Conservation (phyloP, 2,888 invertebrate species). For the Ephialtes manifestator region DNA sequence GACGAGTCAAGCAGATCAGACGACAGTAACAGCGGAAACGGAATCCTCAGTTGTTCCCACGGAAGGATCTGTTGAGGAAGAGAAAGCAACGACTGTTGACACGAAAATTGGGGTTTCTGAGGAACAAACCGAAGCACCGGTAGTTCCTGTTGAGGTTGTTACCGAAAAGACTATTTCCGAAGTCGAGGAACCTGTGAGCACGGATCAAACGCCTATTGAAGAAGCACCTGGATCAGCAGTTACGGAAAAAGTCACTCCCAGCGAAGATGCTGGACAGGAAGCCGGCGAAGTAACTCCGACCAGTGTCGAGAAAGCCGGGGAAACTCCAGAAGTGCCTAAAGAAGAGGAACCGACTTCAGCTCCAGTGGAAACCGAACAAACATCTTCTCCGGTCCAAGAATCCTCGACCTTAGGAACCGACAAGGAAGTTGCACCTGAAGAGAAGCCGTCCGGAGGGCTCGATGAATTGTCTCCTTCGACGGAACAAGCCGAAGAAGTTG, state of each 20-base stretch:
- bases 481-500: slow-evolving; percentile 35
- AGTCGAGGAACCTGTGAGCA: background rate
- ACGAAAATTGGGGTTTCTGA: slow-evolving; percentile 40
- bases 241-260: slow-evolving; percentile 53
- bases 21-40: slow-evolving; percentile 18
- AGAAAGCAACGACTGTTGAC: slow-evolving; percentile 24
- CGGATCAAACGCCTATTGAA: background rate
- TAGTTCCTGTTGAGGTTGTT: slow-evolving; percentile 6
- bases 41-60: slow-evolving; percentile 4
- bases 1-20: slow-evolving; percentile 43
- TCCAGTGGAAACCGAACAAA: slow-evolving; percentile 10
- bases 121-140: slow-evolving; percentile 29
- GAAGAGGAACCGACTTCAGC: slow-evolving; percentile 14
- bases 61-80: slow-evolving; percentile 26
- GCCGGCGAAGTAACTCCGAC: slow-evolving; percentile 20
- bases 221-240: slow-evolving; percentile 4
- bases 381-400: slow-evolving; percentile 42
- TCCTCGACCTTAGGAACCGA: slow-evolving; percentile 54
- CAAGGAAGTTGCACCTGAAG: slow-evolving; percentile 56
- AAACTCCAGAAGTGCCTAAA: slow-evolving; percentile 34
- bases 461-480: slow-evolving; percentile 62
- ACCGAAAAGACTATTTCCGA: slow-evolving; percentile 20
- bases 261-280: slow-evolving; percentile 45
- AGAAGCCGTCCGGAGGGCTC: slow-evolving; percentile 55
- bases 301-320: slow-evolving; percentile 17